Evolutionary conservation across 2,113 vertebrate genomes (phyloP), one percentile per base, ranked within the genome.

Genomic region (Carollia perspicillata): DNA sequence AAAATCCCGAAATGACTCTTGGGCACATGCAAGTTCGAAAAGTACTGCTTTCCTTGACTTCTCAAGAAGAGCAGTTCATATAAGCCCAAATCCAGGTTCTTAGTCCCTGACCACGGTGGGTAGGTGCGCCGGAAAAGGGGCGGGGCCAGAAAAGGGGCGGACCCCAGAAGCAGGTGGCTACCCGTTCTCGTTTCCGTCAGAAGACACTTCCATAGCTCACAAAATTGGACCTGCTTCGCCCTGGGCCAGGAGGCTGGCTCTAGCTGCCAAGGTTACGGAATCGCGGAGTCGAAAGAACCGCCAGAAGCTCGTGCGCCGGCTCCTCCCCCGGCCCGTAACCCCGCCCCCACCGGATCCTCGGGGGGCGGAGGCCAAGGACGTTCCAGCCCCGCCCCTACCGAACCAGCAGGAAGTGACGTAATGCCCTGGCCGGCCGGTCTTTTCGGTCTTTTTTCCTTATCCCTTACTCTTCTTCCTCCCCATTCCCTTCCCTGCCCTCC

Each of bases 261-360:
- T 22, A 92, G 33, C 93, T 74, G 14, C 40, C 37, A 7, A 96
- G 42, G 35, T 28, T 53, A 7, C 69, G 8, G 30, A 98, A 98
- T 7, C 78, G 44, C 8, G 44, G 89, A 96, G 94, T 98, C 95
- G 97, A 98, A 98, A 30, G 26, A 13, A 28, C 89, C 89, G 96
- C 97, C 91, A 18, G 66, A 0, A 0, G 0, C 6, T 1, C 1
- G 0, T 0, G 5, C 14, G 1, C 35, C 0, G 7, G 26, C 60
- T 17, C 93, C 92, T 1, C 33, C 60, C 66, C 23, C 0, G 3
- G 23, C 2, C 14, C 0, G 2, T 69, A 69, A 68, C 49, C n/a
- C 93, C 94, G 84, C 95, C 90, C 68, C 22, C 7, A 26, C 14
- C 6, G 13, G 58, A 9, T 12, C 8, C 18, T 2, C 0, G 3